Base-by-base conservation (phyloP, 1,140 invertebrate species). In the Sycophila sp. region DNA sequence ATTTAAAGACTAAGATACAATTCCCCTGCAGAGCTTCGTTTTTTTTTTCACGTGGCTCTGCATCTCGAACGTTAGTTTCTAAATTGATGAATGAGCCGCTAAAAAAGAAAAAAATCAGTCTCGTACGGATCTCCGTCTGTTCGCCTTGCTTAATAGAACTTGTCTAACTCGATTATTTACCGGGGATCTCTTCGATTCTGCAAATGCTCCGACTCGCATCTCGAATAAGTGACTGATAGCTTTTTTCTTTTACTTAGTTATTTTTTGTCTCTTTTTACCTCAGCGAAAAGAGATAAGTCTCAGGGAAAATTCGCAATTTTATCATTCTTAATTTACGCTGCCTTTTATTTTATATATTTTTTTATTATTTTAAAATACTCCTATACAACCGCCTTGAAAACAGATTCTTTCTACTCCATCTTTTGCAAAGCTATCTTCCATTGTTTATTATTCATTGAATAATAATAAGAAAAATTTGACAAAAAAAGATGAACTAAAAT, bases 51-150 rank as follows among this genome's bases (percentile, higher is more conserved):
- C n/a, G 42, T 47, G 19, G 71, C 58, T 78, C 73, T 75, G 73
- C 73, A 69, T 68, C 58, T 62, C 72, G 71, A 60, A 34, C 63
- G 74, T 81, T 81, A 78, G 75, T 67, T 69, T 71, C 76, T 79
- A 85, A 85, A 85, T 85, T 85, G 83, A 85, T 83, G 82, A 84
- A 85, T 80, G 83, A 83, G 82, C 78, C 72, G 70, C 73, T 73
- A 76, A 77, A 79, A 69, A 69, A 77, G 75, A 80, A 72, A 63
- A 72, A 58, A 73, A 49, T 40, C 77, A 77, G 75, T 77, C 76
- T 70, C 77, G 76, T 73, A 72, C 72, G n/a, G 34, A 51, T n/a
- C n/a, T n/a, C n/a, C n/a, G 58, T 34, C 58, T 72, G 75, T 77
- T 72, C 73, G 62, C 73, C 58, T 70, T 62, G 73, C 74, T 79